A percentile compares a stretch with the other conserved stretches of the same genome.
Conservation (phyloP, 2,797 vertebrate genomes). For the Pteropus rufus region DNA sequence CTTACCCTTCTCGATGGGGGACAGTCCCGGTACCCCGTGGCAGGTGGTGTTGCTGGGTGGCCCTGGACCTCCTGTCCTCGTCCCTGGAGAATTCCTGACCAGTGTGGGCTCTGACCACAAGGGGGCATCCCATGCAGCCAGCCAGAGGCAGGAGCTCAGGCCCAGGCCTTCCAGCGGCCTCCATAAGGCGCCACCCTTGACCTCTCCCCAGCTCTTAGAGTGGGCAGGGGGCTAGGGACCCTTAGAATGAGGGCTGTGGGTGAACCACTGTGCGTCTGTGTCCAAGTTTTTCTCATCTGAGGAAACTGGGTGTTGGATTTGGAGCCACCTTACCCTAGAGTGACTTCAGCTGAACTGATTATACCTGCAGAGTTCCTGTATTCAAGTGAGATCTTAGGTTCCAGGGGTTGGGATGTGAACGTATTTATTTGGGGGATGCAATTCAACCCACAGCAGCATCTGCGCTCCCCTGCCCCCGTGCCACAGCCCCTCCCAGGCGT, state of each 20-base stretch:
- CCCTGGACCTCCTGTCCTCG: neutral
- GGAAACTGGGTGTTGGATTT: rapidly evolving
- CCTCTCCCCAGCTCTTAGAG: neutral
- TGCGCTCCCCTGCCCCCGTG: too few relatives aligned
- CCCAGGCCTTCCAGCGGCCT: neutral
- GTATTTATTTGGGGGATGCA: neutral
- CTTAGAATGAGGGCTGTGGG: neutral
- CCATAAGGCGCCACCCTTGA: rapidly evolving
- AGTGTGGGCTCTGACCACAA: neutral
- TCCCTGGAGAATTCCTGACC: neutral
- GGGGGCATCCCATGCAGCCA: neutral
- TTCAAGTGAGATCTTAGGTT: neutral
- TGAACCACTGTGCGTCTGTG: too few relatives aligned
- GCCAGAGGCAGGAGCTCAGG: neutral
- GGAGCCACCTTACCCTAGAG: rapidly evolving
- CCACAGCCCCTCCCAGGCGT: neutral
- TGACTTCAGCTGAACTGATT: neutral
- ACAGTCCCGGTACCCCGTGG: too few relatives aligned
- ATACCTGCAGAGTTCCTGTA: rapidly evolving
- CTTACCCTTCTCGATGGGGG: neutral
- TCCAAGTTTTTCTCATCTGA: too few relatives aligned
- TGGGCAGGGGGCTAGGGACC: neutral
- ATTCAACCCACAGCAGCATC: neutral
- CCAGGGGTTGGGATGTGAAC: neutral
- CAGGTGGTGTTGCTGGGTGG: rapidly evolving